Evolutionary conservation across 2,888 invertebrate genomes (phyloP).

Genomic region (Helicoverpa assulta): DNA sequence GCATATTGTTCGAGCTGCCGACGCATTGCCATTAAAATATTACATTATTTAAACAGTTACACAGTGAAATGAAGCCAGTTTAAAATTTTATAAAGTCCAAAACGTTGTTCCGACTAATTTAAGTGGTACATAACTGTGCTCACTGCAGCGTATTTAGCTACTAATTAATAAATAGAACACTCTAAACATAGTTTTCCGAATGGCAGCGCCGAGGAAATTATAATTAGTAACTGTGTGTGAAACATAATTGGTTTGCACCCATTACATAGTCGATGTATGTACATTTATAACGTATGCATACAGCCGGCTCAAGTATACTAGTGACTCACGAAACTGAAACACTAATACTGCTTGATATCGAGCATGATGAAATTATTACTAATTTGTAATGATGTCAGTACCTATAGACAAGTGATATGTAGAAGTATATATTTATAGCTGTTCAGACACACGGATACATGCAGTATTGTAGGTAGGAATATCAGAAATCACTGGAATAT

Average conservation of each 20-base stretch:
- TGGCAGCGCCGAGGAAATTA: constrained; percentile 79
- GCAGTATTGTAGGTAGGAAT: too few species aligned
- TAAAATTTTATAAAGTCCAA: constrained; percentile 56
- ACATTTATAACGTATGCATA: constrained; percentile 32
- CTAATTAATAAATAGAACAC: constrained; percentile 81
- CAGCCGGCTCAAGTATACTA: constrained; percentile 33
- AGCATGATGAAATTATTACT: constrained; percentile 23
- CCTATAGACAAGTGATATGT: not conserved
- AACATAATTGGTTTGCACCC: constrained; percentile 78
- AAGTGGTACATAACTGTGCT: constrained; percentile 69
- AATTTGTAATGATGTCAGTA: not conserved
- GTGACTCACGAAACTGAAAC: constrained; percentile 52
- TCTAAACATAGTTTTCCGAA: constrained; percentile 80
- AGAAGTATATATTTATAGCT: not conserved
- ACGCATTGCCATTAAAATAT: constrained; percentile 29
- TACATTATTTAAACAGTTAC: constrained; percentile 47
- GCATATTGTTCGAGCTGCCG: constrained; percentile 19
- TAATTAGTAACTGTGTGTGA: constrained; percentile 80
- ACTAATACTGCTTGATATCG: constrained; percentile 24
- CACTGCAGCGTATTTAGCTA: constrained; percentile 74
- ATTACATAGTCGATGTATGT: constrained; percentile 58
- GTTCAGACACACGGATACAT: not conserved
- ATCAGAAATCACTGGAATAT: too few species aligned
- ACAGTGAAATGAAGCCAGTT: constrained; percentile 44
- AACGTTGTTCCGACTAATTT: constrained; percentile 65